phyloP scores from a whole-genome alignment of 92 coral and sea anemone species.

The Galaxea fascicularis region DNA sequence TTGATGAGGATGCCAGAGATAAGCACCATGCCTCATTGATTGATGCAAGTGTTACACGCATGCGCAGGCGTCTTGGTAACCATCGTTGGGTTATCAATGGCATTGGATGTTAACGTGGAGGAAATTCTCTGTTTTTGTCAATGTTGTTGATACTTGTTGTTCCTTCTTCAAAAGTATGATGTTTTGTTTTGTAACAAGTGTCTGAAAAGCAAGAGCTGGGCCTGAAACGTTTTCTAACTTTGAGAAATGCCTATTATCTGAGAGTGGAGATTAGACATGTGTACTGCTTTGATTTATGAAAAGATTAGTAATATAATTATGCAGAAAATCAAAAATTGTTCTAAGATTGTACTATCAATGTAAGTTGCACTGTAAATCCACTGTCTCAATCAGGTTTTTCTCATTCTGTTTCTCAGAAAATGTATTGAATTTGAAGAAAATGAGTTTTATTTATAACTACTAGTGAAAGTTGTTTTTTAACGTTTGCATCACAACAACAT shows the following conservation, averaged over 20 bases:
- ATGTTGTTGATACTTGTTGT: neutral
- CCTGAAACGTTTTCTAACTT: neutral
- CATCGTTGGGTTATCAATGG: conserved; percentile 96
- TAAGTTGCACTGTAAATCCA: conserved; percentile 1
- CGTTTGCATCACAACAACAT: neutral
- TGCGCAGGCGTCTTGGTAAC: conserved; percentile 87
- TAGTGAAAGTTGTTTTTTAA: neutral
- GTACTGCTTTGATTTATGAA: neutral
- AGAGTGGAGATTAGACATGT: neutral
- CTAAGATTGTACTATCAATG: neutral
- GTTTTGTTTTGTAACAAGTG: neutral
- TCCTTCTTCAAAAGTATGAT: neutral
- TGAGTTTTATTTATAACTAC: conserved; percentile 10
- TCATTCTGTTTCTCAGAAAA: neutral
- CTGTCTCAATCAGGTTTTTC: neutral
- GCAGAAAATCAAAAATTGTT: neutral
- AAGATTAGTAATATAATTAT: conserved; percentile 17
- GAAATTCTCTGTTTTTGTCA: neutral
- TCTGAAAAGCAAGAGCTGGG: no score
- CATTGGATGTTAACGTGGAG: conserved; percentile 65
- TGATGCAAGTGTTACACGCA: conserved; percentile 90
- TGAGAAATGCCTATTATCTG: neutral
- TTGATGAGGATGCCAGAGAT: conserved; percentile 95
- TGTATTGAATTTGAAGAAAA: neutral
- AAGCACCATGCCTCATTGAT: conserved; percentile 86